A percentile compares a stretch with the other conserved stretches of the same genome.
phyloP scores from a whole-genome alignment of 2,888 invertebrate genomes.

The Erebia palarica region DNA sequence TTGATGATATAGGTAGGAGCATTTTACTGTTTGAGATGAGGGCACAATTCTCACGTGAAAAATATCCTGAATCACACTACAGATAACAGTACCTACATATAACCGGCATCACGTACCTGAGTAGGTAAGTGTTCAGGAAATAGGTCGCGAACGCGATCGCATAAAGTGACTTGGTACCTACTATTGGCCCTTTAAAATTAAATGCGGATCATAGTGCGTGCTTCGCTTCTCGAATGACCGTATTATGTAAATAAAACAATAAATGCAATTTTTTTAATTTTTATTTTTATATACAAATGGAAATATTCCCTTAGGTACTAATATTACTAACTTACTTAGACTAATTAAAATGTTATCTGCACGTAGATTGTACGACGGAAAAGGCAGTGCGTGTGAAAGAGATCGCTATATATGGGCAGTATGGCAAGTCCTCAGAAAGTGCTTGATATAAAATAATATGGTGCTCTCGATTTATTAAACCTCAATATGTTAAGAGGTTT shows the following conservation, averaged over 20 bases:
- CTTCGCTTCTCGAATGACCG: background rate
- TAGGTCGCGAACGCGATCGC: too few species aligned
- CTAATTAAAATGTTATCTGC: constrained; percentile 63
- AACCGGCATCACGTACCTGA: too few species aligned
- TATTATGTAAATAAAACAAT: constrained; percentile 44
- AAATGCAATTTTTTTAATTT: constrained; percentile 50
- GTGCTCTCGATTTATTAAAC: constrained; percentile 15
- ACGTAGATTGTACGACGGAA: constrained; percentile 64
- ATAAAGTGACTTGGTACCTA: too few species aligned
- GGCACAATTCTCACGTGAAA: too few species aligned
- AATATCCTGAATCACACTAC: too few species aligned
- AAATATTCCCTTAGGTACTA: constrained; percentile 72
- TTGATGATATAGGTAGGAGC: too few species aligned
- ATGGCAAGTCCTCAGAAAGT: constrained; percentile 51
- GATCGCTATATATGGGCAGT: constrained; percentile 51
- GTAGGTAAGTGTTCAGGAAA: too few species aligned
- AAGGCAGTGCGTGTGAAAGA: constrained; percentile 61
- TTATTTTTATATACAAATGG: constrained; percentile 77
- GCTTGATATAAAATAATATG: constrained; percentile 36
- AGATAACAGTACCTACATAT: too few species aligned
- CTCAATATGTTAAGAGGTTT: constrained; percentile 2
- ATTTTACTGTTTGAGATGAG: too few species aligned
- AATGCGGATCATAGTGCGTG: too few species aligned
- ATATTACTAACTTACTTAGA: constrained; percentile 63
- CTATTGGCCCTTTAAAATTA: too few species aligned